Conservation (phyloP, 2,113 vertebrate genomes). For the Scomber japonicus region DNA sequence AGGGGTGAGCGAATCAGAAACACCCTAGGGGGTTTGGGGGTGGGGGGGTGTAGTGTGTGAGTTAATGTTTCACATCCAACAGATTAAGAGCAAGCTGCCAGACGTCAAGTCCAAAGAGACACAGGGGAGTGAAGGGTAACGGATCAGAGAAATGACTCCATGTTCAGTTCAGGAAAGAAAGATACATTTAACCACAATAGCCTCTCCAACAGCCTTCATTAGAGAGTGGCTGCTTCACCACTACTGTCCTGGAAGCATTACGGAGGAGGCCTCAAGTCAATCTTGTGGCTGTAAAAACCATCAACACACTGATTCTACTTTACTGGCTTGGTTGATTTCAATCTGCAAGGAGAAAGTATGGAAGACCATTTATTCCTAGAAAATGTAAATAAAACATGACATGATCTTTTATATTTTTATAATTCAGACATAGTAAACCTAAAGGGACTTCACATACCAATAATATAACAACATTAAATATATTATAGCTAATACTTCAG, state of each 20-base stretch:
- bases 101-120: slow-evolving; percentile 51
- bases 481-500: no score
- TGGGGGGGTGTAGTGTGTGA: background rate
- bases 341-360: background rate
- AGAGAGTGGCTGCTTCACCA: background rate
- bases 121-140: slow-evolving; percentile 61
- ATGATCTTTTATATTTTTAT: no score
- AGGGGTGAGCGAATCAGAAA: slow-evolving; percentile 42
- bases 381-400: no score
- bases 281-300: background rate
- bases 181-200: slow-evolving; percentile 33
- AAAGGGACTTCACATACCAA: no score
- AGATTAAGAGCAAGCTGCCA: slow-evolving; percentile 66
- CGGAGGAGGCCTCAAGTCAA: background rate
- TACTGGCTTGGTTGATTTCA: background rate
- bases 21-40: background rate
- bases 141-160: slow-evolving; percentile 68
- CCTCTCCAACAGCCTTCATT: slow-evolving; percentile 52
- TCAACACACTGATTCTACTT: background rate
- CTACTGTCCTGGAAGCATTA: background rate
- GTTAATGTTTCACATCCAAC: slow-evolving; percentile 68
- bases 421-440: no score
- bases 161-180: slow-evolving; percentile 21
- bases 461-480: no score
- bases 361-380: background rate